Evolutionary conservation across 2,113 vertebrate genomes (phyloP).

Genomic region (Gambusia affinis): DNA sequence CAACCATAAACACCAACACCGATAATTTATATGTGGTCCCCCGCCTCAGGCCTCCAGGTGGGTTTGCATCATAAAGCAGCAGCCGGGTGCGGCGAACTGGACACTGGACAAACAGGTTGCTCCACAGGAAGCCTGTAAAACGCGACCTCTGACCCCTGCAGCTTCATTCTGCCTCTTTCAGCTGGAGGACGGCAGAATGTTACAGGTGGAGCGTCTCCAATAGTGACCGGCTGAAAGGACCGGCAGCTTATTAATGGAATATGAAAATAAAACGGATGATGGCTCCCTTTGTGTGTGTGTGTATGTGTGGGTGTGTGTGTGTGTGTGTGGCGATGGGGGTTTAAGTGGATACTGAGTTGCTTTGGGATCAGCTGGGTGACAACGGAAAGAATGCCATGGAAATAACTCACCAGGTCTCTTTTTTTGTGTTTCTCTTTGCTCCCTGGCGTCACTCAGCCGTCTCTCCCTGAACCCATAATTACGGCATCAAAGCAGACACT

Average conservation of each 20-base stretch:
- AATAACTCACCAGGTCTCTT: neutral
- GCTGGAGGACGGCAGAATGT: conserved; percentile 14
- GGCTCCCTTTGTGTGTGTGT: conserved; percentile 5
- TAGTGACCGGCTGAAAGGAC: neutral
- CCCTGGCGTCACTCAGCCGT: conserved; percentile 18
- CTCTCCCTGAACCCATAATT: conserved; percentile 59
- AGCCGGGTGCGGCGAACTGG: neutral
- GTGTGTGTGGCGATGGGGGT: neutral
- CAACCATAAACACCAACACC: conserved; percentile 37
- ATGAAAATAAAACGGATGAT: neutral
- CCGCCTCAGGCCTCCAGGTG: neutral
- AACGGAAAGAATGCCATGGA: conserved; percentile 11
- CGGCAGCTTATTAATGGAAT: neutral
- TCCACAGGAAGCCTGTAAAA: conserved; percentile 36
- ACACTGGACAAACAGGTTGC: conserved; percentile 42
- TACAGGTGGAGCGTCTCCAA: conserved; percentile 7
- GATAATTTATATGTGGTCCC: conserved; percentile 39
- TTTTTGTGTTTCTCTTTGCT: conserved; percentile 3
- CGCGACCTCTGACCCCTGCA: conserved; percentile 19
- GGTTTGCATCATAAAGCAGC: conserved; percentile 44
- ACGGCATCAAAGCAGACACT: conserved; percentile 55
- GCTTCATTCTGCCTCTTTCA: conserved; percentile 1
- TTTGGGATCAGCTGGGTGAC: neutral
- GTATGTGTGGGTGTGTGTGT: too few species aligned
- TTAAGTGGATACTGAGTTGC: neutral